phyloP scores from a whole-genome alignment of 1,140 invertebrate genomes.

The Octopus bimaculoides region DNA sequence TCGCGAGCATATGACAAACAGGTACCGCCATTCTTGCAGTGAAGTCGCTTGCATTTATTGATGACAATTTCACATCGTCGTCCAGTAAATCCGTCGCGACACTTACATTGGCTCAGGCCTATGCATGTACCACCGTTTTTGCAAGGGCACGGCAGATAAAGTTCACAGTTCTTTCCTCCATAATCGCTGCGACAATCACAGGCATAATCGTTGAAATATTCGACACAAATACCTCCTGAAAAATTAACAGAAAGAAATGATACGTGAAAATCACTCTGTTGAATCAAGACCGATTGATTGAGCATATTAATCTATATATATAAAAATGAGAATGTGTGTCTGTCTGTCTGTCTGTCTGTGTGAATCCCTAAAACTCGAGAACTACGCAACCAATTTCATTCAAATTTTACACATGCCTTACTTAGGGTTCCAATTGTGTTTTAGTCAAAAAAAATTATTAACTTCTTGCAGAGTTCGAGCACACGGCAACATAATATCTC shows the following conservation, averaged over 20 bases:
- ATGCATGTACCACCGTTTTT: slow-evolving; percentile 31
- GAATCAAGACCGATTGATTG: too few relatives aligned
- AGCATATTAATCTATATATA: too few relatives aligned
- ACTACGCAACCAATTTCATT: too few relatives aligned
- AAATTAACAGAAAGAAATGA: background rate
- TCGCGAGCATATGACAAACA: slow-evolving; percentile 21
- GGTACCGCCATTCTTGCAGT: slow-evolving; percentile 29
- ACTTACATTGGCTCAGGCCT: slow-evolving; percentile 15
- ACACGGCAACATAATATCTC: too few relatives aligned
- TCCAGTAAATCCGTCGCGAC: slow-evolving; percentile 24
- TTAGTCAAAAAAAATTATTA: too few relatives aligned
- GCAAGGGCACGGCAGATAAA: slow-evolving; percentile 27
- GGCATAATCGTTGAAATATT: slow-evolving; percentile 28
- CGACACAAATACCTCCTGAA: slow-evolving; percentile 30
- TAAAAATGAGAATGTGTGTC: too few relatives aligned
- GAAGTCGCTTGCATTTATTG: slow-evolving; percentile 28
- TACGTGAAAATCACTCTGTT: too few relatives aligned
- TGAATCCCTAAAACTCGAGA: too few relatives aligned
- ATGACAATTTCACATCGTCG: slow-evolving; percentile 30
- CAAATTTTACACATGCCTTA: too few relatives aligned
- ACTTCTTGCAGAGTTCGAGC: too few relatives aligned
- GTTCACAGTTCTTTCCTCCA: slow-evolving; percentile 32
- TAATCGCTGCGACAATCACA: slow-evolving; percentile 34
- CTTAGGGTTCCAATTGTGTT: too few relatives aligned
- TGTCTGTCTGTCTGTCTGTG: too few relatives aligned